phyloP scores from a whole-genome alignment of 2,888 invertebrate species.

The Plusia festucae region DNA sequence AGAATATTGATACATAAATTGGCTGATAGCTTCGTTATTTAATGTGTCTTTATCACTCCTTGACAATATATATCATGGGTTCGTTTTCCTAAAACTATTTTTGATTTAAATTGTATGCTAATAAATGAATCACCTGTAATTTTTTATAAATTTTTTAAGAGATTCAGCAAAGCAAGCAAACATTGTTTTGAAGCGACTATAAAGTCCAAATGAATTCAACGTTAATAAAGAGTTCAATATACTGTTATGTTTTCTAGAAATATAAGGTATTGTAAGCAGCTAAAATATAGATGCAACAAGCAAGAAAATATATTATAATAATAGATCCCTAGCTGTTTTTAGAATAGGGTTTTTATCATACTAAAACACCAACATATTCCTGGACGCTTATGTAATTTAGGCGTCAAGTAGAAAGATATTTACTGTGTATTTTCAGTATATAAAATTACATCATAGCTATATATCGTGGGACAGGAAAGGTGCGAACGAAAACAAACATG shows the following conservation, averaged over 20 bases:
- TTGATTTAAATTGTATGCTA: not conserved
- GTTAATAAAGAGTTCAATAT: no score
- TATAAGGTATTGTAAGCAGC: no score
- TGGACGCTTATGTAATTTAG: not conserved
- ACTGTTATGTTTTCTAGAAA: no score
- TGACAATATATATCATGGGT: conserved; percentile 1
- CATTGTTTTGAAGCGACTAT: no score
- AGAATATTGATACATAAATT: conserved; percentile 39
- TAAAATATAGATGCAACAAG: not conserved
- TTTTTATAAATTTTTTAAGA: not conserved
- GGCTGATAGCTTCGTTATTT: conserved; percentile 34
- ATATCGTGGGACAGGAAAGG: conserved; percentile 82
- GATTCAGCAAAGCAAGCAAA: no score
- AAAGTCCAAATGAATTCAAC: no score
- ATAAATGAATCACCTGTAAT: not conserved
- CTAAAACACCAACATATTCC: not conserved
- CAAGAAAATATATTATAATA: not conserved
- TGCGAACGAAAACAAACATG: conserved; percentile 77
- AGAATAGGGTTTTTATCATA: not conserved
- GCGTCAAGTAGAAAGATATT: conserved; percentile 1
- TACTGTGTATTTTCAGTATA: conserved; percentile 31
- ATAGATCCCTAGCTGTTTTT: not conserved
- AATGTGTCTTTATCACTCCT: conserved; percentile 19
- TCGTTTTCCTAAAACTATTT: not conserved
- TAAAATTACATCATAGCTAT: conserved; percentile 45